Conservation (phyloP, 1,140 invertebrate species). For the Ceratina calcarata region DNA sequence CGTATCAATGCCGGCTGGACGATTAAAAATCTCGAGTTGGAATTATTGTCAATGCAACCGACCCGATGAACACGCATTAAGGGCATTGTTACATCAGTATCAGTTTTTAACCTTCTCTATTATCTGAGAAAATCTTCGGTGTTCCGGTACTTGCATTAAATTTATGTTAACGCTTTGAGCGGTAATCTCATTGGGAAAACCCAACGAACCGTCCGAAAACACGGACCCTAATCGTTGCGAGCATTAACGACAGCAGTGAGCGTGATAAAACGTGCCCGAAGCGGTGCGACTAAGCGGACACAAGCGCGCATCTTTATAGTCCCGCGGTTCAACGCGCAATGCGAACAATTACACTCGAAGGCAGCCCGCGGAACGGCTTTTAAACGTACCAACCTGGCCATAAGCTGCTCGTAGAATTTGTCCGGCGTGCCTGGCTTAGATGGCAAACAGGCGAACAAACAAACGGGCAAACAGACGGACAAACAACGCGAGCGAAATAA, state of each 20-base stretch:
- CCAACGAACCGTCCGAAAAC: no score
- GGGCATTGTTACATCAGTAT: no score
- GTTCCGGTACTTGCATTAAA: no score
- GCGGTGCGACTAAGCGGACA: not conserved
- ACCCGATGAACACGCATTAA: no score
- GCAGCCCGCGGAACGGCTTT: constrained; percentile 20
- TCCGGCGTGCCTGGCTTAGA: not conserved
- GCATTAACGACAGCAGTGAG: not conserved
- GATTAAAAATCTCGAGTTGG: not conserved
- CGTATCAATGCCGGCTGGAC: not conserved
- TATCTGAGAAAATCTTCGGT: no score
- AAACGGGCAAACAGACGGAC: not conserved
- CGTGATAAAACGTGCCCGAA: constrained; percentile 6
- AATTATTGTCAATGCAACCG: no score
- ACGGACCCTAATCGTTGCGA: not conserved
- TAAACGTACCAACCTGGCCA: constrained; percentile 1
- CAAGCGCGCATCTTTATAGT: constrained; percentile 28
- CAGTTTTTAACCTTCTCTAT: no score
- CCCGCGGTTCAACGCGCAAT: constrained; percentile 1
- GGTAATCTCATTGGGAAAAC: no score
- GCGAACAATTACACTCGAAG: constrained; percentile 30
- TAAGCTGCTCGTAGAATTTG: constrained; percentile 24
- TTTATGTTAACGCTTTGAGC: no score
- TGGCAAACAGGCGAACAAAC: constrained; percentile 2
- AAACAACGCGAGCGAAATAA: constrained; percentile 22